Conservation (phyloP, 2,113 vertebrate genomes). For the Microcebus tavaratra region DNA sequence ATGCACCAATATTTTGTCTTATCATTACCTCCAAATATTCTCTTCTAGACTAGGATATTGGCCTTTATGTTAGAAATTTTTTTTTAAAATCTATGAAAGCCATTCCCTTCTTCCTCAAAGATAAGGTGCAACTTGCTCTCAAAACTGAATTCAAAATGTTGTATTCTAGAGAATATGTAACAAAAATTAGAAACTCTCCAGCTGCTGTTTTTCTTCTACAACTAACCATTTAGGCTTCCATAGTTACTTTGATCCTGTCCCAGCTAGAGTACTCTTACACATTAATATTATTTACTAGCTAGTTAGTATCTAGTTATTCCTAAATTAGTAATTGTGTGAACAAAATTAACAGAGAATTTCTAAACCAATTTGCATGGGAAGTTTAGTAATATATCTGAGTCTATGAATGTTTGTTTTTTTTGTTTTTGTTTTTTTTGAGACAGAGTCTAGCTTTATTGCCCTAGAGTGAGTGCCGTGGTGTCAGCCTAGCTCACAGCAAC, state of each 20-base stretch:
- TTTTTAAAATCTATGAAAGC: background rate
- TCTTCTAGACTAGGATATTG: background rate
- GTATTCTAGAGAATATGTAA: background rate
- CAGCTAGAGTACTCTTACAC: background rate
- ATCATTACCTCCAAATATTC: background rate
- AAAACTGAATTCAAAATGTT: slow-evolving; percentile 6
- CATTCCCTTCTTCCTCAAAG: background rate
- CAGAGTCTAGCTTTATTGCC: too few species aligned
- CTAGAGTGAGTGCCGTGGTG: too few species aligned
- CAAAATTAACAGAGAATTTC: slow-evolving; percentile 7
- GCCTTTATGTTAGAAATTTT: background rate
- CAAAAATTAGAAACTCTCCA: background rate
- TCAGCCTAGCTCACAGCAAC: too few species aligned
- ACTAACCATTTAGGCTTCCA: background rate
- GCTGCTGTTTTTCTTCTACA: background rate
- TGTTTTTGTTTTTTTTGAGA: too few species aligned
- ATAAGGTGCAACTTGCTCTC: background rate
- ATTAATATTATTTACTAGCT: background rate
- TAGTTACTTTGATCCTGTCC: background rate
- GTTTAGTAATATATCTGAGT: background rate
- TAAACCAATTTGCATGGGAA: background rate
- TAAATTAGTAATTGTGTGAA: background rate
- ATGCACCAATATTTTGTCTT: background rate
- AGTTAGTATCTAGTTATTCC: background rate
- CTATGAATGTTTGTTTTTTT: background rate